Evolutionary conservation across 2,797 vertebrate genomes (phyloP), one percentile per base, ranked within the genome.

Genomic region (Enoplosus armatus): DNA sequence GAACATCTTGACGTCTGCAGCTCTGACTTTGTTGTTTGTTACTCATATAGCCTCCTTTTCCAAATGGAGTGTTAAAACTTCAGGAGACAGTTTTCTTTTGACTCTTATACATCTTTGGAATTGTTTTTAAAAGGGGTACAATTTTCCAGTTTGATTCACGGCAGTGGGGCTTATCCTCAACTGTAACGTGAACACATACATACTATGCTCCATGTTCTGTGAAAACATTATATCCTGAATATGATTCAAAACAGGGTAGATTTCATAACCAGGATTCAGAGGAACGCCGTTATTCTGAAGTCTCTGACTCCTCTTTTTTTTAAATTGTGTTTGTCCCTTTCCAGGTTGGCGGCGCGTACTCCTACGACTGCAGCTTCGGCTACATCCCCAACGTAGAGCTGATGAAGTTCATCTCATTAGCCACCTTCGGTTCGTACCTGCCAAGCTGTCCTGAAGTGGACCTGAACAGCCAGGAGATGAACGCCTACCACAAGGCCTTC

Each of bases 391-490:
- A 99, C 0, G 96, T 99, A 75, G 98, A 99, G 90, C 90, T 99
- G 90, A 99, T 99, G 98, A 99, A 99, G 93, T 99, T 99, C 93
- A 98, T 99, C 0, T 98, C 98, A 3, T 96, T 98, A 93, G 98
- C 98, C 27, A 99, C 98, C 1, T 98, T 99, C 72, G 98, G 98
- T 65, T 97, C 98, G 16, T 99, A 99, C 89, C 92, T 99, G 80
- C 96, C 97, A 55, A 97, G 94, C 0, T 99, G 97, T 83, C 97
- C 98, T 2, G 97, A 98, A 53, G 89, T 95, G 6, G 96, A 97
- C 69, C 89, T 90, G 4, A 80, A 91, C 83, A 94, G 90, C 83
- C 92, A 94, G 79, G 96, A 97, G 74, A 96, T 99, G 95, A 99
- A 98, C 16, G 93, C 96, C 72, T 99, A 98, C 93, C 98, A 99